Percentiles rank a stretch among this genome's conserved stretches.
phyloP scores from a whole-genome alignment of 2,888 invertebrate genomes.

The Sesia apiformis region DNA sequence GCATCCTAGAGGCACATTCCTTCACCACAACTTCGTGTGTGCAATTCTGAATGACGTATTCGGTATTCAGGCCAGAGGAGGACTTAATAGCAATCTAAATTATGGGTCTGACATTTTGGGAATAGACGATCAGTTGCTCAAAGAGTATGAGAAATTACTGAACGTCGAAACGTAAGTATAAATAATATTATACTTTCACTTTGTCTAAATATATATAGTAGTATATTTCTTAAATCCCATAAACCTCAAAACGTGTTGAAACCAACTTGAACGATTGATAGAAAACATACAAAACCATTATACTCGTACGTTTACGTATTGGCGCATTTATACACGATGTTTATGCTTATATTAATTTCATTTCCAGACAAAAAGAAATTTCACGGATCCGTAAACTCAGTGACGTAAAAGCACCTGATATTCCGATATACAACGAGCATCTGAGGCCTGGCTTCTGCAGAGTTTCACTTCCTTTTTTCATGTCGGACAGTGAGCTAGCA shows the following conservation, averaged over 20 bases:
- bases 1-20: conserved; percentile 85
- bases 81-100: conserved; percentile 86
- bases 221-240: too few relatives aligned
- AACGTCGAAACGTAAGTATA: conserved; percentile 60
- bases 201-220: too few relatives aligned
- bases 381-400: conserved; percentile 56
- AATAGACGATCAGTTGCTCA: conserved; percentile 83
- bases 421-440: conserved; percentile 76
- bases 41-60: conserved; percentile 93
- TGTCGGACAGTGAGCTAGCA: conserved; percentile 84
- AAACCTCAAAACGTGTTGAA: too few relatives aligned
- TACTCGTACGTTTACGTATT: too few relatives aligned
- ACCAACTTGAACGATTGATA: too few relatives aligned
- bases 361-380: conserved; percentile 62
- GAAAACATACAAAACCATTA: too few relatives aligned
- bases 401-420: conserved; percentile 53
- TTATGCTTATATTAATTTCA: background rate
- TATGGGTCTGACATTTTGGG: conserved; percentile 91
- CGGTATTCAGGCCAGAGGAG: conserved; percentile 90
- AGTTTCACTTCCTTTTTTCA: conserved; percentile 89
- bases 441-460: conserved; percentile 90
- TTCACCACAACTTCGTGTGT: conserved; percentile 92
- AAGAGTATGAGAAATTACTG: conserved; percentile 80
- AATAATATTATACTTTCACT: too few relatives aligned
- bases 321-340: too few relatives aligned